phyloP scores from a whole-genome alignment of 2,888 invertebrate species.

The Reticulitermes lucifugus region DNA sequence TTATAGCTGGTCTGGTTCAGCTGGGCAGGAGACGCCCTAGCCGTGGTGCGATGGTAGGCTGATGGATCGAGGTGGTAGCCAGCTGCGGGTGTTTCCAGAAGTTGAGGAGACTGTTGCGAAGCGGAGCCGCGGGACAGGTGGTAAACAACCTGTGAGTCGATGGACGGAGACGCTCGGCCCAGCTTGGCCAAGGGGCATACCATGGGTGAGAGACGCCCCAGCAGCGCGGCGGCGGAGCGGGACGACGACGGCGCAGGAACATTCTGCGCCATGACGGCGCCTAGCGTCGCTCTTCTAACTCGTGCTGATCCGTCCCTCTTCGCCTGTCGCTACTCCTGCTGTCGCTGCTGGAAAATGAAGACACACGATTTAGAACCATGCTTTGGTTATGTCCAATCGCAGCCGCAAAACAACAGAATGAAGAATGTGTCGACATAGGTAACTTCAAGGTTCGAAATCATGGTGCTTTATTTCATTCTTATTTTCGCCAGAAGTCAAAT shows the following conservation, averaged over 20 bases:
- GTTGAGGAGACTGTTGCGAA: background rate
- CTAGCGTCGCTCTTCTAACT: conserved; percentile 20
- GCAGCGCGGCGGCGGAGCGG: conserved; percentile 50
- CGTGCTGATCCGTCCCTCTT: background rate
- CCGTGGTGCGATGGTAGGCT: background rate
- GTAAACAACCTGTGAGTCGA: conserved; percentile 56
- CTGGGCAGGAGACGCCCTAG: background rate
- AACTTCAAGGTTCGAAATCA: too few relatives aligned
- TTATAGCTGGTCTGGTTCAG: conserved; percentile 10
- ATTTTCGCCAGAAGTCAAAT: too few relatives aligned
- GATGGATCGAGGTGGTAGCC: conserved; percentile 35
- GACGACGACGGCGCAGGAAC: conserved; percentile 41
- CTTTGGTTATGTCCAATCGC: too few relatives aligned
- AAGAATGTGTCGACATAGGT: too few relatives aligned
- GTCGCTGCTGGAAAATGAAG: background rate
- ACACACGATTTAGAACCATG: too few relatives aligned
- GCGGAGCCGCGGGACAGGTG: conserved; percentile 54
- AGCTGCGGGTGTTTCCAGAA: conserved; percentile 19
- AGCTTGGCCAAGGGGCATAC: conserved; percentile 72
- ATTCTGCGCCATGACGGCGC: conserved; percentile 47
- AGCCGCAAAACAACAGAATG: too few relatives aligned
- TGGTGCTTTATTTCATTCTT: too few relatives aligned
- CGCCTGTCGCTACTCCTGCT: conserved; percentile 26
- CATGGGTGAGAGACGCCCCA: conserved; percentile 64
- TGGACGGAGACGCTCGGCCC: conserved; percentile 65